Evolutionary conservation across 2,888 invertebrate genomes (phyloP).

Genomic region (Pandemis cinnamomeana): DNA sequence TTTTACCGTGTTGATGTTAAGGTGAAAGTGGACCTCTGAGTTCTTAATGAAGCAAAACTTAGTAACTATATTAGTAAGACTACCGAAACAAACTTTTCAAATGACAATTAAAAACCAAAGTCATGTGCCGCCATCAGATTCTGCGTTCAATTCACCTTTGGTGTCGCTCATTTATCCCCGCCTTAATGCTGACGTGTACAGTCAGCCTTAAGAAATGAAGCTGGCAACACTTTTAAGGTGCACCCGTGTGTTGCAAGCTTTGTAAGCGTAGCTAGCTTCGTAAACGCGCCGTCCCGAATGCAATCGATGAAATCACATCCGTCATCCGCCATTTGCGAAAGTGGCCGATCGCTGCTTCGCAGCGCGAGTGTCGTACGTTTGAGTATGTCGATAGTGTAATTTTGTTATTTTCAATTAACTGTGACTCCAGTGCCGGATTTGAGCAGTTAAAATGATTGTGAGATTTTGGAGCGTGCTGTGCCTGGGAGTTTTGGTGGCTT

Average conservation of each 20-base stretch:
- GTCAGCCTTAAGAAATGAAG: background rate
- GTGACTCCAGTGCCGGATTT: constrained; percentile 76
- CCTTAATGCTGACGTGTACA: background rate
- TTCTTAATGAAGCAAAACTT: no score
- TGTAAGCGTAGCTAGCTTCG: constrained; percentile 53
- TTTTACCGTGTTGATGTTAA: no score
- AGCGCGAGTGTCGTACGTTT: constrained; percentile 75
- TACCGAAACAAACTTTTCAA: no score
- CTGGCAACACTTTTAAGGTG: constrained; percentile 21
- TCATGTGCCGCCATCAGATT: background rate
- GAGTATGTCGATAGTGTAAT: constrained; percentile 77
- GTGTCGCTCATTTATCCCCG: background rate
- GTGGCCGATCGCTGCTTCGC: constrained; percentile 74
- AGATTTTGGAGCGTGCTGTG: constrained; percentile 81
- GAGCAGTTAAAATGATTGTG: constrained; percentile 82
- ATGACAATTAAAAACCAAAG: no score
- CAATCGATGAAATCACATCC: constrained; percentile 83
- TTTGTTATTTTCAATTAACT: constrained; percentile 74
- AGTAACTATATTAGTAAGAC: no score
- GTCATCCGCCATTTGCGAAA: constrained; percentile 84
- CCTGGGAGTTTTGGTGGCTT: constrained; percentile 79
- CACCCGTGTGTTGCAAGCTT: constrained; percentile 22
- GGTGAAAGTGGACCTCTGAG: no score
- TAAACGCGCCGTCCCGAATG: constrained; percentile 67
- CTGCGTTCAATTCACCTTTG: no score